These are phyloP conservation scores for Hesperia comma DNA, from an alignment of 2,888 invertebrate genomes.

Conservation along the genomic window DNA sequence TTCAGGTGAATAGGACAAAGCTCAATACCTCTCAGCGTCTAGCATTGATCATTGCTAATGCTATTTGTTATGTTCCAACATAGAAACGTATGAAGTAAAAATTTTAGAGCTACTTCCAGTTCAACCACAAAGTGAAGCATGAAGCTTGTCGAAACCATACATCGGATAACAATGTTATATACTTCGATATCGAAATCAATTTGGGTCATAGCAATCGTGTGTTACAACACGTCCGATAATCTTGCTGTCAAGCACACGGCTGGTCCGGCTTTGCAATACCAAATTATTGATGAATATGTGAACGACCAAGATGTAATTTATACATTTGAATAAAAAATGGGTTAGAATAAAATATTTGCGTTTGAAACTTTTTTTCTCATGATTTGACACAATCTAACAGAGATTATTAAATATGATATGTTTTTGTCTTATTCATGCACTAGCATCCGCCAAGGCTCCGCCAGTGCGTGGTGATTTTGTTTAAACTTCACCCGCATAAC, in stretches of 20 bases:
- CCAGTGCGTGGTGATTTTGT: no score
- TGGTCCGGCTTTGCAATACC: slow-evolving; percentile 54
- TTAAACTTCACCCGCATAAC: no score
- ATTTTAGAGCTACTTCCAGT: neutral
- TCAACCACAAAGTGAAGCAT: neutral
- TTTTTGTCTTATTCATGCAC: no score
- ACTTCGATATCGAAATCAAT: slow-evolving; percentile 29
- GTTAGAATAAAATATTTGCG: no score
- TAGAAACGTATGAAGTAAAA: neutral
- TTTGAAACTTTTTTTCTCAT: no score
- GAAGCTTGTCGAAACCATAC: slow-evolving; percentile 9
- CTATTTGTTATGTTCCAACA: neutral
- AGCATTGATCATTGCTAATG: neutral
- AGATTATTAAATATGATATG: no score
- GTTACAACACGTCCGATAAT: slow-evolving; percentile 67
- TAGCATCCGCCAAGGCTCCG: no score
- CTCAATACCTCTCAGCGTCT: no score
- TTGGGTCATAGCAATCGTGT: slow-evolving; percentile 57
- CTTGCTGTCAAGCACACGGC: slow-evolving; percentile 69
- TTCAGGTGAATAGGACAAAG: no score
- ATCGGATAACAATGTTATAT: slow-evolving; percentile 14
- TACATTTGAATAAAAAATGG: neutral
- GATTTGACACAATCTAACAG: no score
- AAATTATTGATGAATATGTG: slow-evolving; percentile 44
- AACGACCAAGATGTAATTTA: neutral